Percentiles rank a stretch among this genome's conserved stretches.
Evolutionary conservation across 2,797 vertebrate species (phyloP).

Genomic region (Alectoris magna): DNA sequence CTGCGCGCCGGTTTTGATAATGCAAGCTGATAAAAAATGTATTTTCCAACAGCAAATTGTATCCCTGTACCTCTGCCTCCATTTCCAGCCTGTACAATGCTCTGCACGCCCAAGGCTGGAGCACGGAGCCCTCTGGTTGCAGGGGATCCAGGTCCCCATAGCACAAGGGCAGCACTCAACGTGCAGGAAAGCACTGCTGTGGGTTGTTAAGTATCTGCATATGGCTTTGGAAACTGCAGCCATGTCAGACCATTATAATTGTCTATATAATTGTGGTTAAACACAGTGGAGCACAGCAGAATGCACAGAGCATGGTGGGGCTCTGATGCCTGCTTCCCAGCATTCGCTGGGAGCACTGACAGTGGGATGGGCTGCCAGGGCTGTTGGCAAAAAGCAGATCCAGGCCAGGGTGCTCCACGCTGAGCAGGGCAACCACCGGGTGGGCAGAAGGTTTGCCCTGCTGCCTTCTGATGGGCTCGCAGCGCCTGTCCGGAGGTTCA

Average conservation of each 20-base stretch:
- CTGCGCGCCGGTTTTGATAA: not conserved
- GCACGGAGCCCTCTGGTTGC: not conserved
- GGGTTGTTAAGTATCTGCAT: conserved; percentile 53
- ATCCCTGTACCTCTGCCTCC: not conserved
- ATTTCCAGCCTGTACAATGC: not conserved
- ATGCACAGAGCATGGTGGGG: accelerated
- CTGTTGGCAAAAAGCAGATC: not conserved
- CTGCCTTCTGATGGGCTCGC: not conserved
- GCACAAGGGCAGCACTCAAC: not conserved
- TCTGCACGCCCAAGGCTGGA: not conserved
- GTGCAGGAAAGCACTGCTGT: not conserved
- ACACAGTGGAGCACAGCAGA: not conserved
- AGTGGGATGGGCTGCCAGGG: not conserved
- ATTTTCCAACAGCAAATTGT: conserved; percentile 23
- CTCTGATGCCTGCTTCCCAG: not conserved
- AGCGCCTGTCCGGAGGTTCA: not conserved
- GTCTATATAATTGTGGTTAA: not conserved
- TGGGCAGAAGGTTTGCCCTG: conserved; percentile 45
- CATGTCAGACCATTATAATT: not conserved
- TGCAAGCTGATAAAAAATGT: not conserved
- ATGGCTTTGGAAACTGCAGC: conserved; percentile 1
- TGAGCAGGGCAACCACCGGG: not conserved
- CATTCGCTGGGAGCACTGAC: accelerated
- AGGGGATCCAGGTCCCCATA: not conserved
- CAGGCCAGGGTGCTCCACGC: not conserved